Conservation (phyloP, 2,888 invertebrate species). For the Melanargia galathea region DNA sequence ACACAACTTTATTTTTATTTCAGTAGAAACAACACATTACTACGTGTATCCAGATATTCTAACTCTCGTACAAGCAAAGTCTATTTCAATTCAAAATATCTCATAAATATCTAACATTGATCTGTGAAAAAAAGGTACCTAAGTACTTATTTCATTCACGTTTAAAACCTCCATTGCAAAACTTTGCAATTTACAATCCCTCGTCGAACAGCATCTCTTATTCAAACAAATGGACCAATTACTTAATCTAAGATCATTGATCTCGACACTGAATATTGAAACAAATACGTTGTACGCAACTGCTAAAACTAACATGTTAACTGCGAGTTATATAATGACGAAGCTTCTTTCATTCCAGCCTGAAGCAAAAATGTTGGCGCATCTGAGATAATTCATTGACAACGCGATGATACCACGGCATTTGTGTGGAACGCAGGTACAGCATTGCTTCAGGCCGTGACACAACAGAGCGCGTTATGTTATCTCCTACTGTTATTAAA, state of each 20-base stretch:
- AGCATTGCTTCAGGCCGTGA: not conserved
- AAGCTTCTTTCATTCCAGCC: conserved; percentile 20
- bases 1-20: no score
- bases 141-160: not conserved
- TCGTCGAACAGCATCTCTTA: conserved; percentile 17
- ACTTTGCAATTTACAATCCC: conserved; percentile 13
- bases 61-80: no score
- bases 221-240: conserved; percentile 31
- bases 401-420: conserved; percentile 33
- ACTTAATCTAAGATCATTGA: conserved; percentile 33
- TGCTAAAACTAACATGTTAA: not conserved
- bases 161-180: not conserved
- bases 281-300: not conserved
- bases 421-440: conserved; percentile 9
- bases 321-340: conserved; percentile 26
- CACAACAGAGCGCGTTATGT: not conserved
- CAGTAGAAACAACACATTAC: no score
- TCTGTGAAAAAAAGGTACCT: no score
- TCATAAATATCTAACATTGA: no score
- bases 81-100: no score
- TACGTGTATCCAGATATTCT: no score
- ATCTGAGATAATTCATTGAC: conserved; percentile 32
- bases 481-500: not conserved
- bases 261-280: conserved; percentile 23
- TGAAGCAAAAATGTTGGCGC: conserved; percentile 23